phyloP scores from a whole-genome alignment of 2,888 invertebrate species.

The Noctua comes region DNA sequence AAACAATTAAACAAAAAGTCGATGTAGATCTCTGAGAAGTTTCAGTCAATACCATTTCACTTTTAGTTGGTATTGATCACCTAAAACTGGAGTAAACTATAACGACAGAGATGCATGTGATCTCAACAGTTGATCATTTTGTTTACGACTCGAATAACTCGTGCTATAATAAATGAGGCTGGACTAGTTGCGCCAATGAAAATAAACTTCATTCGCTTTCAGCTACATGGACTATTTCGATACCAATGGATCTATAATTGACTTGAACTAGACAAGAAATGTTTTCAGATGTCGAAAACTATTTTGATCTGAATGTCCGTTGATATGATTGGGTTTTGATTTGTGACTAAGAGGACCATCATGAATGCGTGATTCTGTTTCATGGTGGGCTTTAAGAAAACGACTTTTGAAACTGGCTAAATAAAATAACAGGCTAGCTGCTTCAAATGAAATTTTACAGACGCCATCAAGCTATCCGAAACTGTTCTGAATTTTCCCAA shows the following conservation, averaged over 20 bases:
- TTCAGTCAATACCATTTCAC: conserved; percentile 5
- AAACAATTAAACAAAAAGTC: no score
- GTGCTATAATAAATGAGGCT: conserved; percentile 29
- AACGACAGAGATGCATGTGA: background rate
- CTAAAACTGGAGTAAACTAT: conserved; percentile 20
- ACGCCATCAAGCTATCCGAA: no score
- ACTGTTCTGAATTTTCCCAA: no score
- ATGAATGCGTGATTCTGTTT: background rate
- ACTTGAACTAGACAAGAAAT: background rate
- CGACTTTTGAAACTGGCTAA: background rate
- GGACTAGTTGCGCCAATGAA: conserved; percentile 37
- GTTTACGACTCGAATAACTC: conserved; percentile 28
- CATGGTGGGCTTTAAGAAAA: background rate
- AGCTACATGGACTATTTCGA: conserved; percentile 24
- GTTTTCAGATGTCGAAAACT: background rate
- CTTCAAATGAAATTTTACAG: background rate
- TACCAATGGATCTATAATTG: conserved; percentile 1
- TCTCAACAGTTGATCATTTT: conserved; percentile 39
- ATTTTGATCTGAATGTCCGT: background rate
- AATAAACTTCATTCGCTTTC: conserved; percentile 11
- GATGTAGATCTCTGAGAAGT: background rate
- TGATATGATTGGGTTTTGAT: background rate
- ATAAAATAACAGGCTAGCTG: background rate
- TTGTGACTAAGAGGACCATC: background rate
- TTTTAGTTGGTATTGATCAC: background rate